Evolutionary conservation across 2,797 vertebrate species (phyloP).

Genomic region (Knipowitschia caucasica): DNA sequence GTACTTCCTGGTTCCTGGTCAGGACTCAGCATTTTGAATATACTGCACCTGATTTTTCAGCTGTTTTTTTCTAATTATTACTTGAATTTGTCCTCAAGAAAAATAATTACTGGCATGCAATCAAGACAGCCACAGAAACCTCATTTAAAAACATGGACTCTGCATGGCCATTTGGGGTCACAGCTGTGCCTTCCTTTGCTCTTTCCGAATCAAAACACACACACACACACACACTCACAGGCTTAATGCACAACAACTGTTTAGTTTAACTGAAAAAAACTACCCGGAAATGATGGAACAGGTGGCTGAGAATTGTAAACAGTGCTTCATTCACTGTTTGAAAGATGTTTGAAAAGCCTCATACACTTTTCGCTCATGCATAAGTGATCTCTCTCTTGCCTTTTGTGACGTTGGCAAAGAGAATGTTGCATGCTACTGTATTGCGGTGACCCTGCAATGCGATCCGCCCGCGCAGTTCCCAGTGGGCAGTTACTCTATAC

Average conservation of each 20-base stretch:
- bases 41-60: too few species aligned
- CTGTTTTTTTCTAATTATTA: too few species aligned
- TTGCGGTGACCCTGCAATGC: conserved; percentile 72
- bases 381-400: conserved; percentile 12
- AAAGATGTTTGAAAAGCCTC: conserved; percentile 9
- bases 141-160: too few species aligned
- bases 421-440: conserved; percentile 54
- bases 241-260: conserved; percentile 43
- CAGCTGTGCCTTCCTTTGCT: conserved; percentile 62
- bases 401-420: conserved; percentile 29
- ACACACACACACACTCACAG: conserved; percentile 26
- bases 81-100: too few species aligned
- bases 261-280: conserved; percentile 42
- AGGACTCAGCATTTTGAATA: too few species aligned
- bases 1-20: too few species aligned
- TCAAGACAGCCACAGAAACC: too few species aligned
- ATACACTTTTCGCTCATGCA: conserved; percentile 5
- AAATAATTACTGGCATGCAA: too few species aligned
- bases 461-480: conserved; percentile 60
- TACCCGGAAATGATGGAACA: conserved; percentile 32
- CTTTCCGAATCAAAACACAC: conserved; percentile 47
- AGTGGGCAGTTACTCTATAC: conserved; percentile 59
- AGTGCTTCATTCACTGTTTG: background rate
- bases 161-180: conserved; percentile 37
- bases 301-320: conserved; percentile 24